A percentile compares a stretch with the other conserved stretches of the same genome.
These are phyloP conservation scores for Formica selysi DNA, from an alignment of 1,140 invertebrate genomes.

Conservation along the genomic window DNA sequence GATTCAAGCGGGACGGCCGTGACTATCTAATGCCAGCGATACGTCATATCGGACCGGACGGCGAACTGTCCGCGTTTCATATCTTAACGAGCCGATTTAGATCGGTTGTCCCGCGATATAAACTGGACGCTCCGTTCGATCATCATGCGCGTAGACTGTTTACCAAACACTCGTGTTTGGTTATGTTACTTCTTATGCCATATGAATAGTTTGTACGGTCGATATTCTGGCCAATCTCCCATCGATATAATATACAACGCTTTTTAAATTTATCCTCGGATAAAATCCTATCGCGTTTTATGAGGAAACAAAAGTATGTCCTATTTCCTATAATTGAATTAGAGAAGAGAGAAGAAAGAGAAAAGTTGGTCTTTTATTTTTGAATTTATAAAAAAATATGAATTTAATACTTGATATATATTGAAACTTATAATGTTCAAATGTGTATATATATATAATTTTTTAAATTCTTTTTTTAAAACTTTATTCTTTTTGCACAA, in stretches of 20 bases:
- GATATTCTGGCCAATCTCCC: neutral
- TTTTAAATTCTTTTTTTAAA: neutral
- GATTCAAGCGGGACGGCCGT: slow-evolving; percentile 83
- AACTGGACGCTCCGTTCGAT: no score
- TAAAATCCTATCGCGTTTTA: neutral
- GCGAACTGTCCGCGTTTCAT: neutral
- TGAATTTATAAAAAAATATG: neutral
- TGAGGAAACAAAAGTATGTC: neutral
- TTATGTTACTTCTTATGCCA: slow-evolving; percentile 69
- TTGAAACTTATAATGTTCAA: neutral
- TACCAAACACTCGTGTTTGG: slow-evolving; percentile 73
- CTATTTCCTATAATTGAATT: neutral
- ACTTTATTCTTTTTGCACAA: neutral
- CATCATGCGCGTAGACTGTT: slow-evolving; percentile 39
- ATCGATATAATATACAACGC: neutral
- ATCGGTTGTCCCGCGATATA: neutral
- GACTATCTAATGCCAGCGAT: slow-evolving; percentile 60
- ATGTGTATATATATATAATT: neutral
- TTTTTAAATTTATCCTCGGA: neutral
- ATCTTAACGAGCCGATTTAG: neutral
- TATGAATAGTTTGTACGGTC: neutral
- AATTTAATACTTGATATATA: neutral
- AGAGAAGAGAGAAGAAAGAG: no score
- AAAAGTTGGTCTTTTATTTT: neutral
- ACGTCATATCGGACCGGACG: neutral